Conservation (phyloP, 2,113 vertebrate species). For the Sceloporus undulatus region DNA sequence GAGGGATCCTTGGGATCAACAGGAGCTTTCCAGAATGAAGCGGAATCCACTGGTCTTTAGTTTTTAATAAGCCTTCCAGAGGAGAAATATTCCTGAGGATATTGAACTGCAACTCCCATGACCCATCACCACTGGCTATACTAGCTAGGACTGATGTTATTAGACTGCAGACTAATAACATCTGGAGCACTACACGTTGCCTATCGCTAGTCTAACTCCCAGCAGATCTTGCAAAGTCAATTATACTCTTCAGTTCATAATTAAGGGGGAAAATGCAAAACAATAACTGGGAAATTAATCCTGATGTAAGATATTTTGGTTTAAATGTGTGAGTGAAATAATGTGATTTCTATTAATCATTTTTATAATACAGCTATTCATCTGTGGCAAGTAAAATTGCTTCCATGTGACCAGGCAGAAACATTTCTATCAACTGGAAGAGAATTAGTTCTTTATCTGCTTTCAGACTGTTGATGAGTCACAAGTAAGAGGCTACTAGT, state of each 20-base stretch:
- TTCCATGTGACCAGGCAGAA: neutral
- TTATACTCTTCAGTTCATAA: neutral
- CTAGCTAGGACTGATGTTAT: no score
- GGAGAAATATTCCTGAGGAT: no score
- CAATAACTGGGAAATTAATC: neutral
- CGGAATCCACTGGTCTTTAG: no score
- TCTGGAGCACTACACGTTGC: no score
- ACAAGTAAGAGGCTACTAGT: neutral
- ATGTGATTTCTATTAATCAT: neutral
- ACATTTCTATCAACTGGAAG: neutral
- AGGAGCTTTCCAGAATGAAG: no score
- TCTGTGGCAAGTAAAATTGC: neutral
- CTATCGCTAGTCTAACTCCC: no score
- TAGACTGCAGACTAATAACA: no score
- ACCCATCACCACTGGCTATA: no score
- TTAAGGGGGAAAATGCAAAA: neutral
- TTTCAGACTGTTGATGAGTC: neutral
- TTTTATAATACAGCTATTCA: neutral
- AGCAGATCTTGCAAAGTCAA: no score
- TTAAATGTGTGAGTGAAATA: neutral
- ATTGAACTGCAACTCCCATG: no score
- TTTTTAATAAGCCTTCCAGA: no score
- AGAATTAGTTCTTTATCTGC: neutral
- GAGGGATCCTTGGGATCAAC: no score
- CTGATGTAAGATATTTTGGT: neutral